Conservation (phyloP, 35 echinoderm and acorn worm species). For the Lytechinus pictus region DNA sequence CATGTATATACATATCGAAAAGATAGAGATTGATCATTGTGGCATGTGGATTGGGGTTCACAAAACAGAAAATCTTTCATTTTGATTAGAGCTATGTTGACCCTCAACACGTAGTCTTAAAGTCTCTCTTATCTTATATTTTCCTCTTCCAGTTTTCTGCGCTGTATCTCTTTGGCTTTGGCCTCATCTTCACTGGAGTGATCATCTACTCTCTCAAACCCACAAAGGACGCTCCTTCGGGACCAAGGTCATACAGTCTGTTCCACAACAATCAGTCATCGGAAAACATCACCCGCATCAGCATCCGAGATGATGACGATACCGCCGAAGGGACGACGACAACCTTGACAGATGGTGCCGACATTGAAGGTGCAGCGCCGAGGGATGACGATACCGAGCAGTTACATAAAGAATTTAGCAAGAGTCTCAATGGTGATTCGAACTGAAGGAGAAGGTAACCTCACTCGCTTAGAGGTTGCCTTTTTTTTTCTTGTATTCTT, state of each 20-base stretch:
- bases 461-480: neutral
- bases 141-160: conserved; percentile 64
- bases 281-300: neutral
- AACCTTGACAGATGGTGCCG: neutral
- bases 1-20: too few relatives aligned
- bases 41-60: too few relatives aligned
- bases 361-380: neutral
- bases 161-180: conserved; percentile 70
- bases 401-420: conserved; percentile 44
- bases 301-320: neutral
- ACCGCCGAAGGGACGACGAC: neutral
- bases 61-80: too few relatives aligned
- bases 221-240: conserved; percentile 50
- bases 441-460: conserved; percentile 34
- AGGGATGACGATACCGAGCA: conserved; percentile 9
- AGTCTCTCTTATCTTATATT: neutral
- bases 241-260: conserved; percentile 58
- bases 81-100: too few relatives aligned
- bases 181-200: conserved; percentile 74
- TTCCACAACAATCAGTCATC: conserved; percentile 59
- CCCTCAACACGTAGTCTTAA: too few relatives aligned
- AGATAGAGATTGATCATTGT: too few relatives aligned
- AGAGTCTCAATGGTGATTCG: conserved; percentile 29
- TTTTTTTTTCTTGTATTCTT: neutral
- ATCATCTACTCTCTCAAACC: conserved; percentile 62